These are phyloP conservation scores for Calidris pugnax DNA, from an alignment of 2,113 vertebrate species.

Conservation along the genomic window DNA sequence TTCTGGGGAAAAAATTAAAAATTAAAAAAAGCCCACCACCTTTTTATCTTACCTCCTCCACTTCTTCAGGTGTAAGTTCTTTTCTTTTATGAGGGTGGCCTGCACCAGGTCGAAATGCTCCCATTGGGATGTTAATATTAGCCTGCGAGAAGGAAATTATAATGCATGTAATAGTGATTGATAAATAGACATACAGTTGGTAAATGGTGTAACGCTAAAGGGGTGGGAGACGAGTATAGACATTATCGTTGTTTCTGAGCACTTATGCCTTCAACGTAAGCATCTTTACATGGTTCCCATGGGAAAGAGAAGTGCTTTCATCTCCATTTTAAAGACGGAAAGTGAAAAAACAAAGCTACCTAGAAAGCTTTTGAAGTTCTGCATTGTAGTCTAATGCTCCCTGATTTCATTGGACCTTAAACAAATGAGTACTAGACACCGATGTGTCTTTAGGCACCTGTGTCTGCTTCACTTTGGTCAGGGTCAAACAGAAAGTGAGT, in stretches of 20 bases:
- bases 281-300: not conserved
- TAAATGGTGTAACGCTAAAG: not conserved
- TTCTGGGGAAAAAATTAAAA: not conserved
- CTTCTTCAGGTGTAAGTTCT: slow-evolving; percentile 86
- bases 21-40: rapidly evolving
- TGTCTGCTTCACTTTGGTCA: not conserved
- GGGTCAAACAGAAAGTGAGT: not conserved
- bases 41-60: slow-evolving; percentile 84
- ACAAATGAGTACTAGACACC: not conserved
- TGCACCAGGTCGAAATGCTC: slow-evolving; percentile 94
- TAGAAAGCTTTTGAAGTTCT: not conserved
- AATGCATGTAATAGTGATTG: not conserved
- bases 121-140: slow-evolving; percentile 99
- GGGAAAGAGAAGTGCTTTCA: not conserved
- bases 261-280: not conserved
- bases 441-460: not conserved
- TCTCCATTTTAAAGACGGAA: not conserved
- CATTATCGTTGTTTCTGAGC: not conserved
- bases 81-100: slow-evolving; percentile 93
- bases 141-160: slow-evolving; percentile 80
- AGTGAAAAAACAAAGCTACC: not conserved
- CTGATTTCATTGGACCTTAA: not conserved
- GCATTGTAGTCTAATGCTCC: not conserved
- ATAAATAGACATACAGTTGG: not conserved
- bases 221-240: not conserved